Evolutionary conservation across 2,888 invertebrate genomes (phyloP), one percentile per base, ranked within the genome.

Genomic region (Malacosoma neustria): DNA sequence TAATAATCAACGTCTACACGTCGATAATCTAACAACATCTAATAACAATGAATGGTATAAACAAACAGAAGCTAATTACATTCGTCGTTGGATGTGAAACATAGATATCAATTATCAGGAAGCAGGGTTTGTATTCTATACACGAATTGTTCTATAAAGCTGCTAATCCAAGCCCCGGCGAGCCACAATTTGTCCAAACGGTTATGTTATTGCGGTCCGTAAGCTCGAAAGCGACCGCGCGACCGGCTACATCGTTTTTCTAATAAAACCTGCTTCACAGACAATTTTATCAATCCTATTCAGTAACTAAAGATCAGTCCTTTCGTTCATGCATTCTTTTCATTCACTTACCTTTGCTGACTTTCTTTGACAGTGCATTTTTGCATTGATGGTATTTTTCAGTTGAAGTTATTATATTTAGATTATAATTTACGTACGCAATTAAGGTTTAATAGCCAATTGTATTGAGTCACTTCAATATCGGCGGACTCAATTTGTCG

Each of bases 171-270:
- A 61, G 55, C 59, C 66, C 66, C 57, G 62, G 66, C 72, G 69
- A 63, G 67, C 74, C 62, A 80, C 82, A 80, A 82, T 84, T 82
- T 81, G 81, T 80, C 71, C 69, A 72, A 84, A 84, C 75, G 79
- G 82, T 82, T 84, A 84, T 84, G 82, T 84, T 82, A 84, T 77
- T 80, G 79, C 80, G 76, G 79, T 68, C 66, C 56, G 71, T 72
- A 79, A 79, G 75, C 75, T 62, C 61, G 53, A 61, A 53, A 54
- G 63, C 63, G 61, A 61, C 59, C 60, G 53, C 57, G 53, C 51
- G 50, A 54, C 61, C 58, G 53, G 56, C 61, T 49, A 69, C 65
- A 69, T 71, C 76, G 80, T 75, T 77, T 76, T 72, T 68, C 65
- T 61, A 62, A 62, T 69, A 68, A 68, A 72, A 70, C 64, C 59